Evolutionary conservation across 2,888 invertebrate species (phyloP).

Genomic region (Mechanitis messenoides): DNA sequence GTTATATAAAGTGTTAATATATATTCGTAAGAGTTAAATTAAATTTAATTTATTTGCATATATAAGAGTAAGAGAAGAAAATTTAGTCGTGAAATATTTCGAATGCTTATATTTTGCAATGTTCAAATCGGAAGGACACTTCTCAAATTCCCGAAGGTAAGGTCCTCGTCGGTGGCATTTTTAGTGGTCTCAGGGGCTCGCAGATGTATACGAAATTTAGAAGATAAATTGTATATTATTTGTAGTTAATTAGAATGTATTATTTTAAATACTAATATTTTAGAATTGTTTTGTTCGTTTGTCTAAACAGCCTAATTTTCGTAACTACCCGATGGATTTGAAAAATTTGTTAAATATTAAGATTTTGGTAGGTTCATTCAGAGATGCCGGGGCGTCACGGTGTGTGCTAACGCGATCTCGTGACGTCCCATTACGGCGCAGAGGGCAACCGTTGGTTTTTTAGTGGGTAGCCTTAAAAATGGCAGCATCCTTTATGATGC

Average conservation of each 20-base stretch:
- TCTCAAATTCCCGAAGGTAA: neutral
- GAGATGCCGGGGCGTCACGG: too few relatives aligned
- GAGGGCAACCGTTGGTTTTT: too few relatives aligned
- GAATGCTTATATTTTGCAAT: neutral
- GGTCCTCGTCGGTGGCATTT: slow-evolving; percentile 13
- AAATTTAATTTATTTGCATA: neutral
- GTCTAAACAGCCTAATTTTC: too few relatives aligned
- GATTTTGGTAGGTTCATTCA: too few relatives aligned
- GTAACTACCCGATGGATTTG: too few relatives aligned
- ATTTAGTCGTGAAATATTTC: neutral
- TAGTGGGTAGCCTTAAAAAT: too few relatives aligned
- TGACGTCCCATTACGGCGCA: too few relatives aligned
- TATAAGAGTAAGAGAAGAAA: neutral
- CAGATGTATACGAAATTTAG: slow-evolving; percentile 13
- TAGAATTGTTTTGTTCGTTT: too few relatives aligned
- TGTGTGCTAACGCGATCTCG: too few relatives aligned
- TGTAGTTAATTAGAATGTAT: neutral
- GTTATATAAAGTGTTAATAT: too few relatives aligned
- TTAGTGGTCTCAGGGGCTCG: slow-evolving; percentile 11
- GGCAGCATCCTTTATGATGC: too few relatives aligned
- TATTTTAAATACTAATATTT: neutral
- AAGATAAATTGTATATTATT: slow-evolving; percentile 3
- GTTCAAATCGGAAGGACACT: neutral
- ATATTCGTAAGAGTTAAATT: neutral
- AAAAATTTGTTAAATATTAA: too few relatives aligned